phyloP scores from a whole-genome alignment of 2,797 vertebrate genomes.

The Lutjanus campechanus region DNA sequence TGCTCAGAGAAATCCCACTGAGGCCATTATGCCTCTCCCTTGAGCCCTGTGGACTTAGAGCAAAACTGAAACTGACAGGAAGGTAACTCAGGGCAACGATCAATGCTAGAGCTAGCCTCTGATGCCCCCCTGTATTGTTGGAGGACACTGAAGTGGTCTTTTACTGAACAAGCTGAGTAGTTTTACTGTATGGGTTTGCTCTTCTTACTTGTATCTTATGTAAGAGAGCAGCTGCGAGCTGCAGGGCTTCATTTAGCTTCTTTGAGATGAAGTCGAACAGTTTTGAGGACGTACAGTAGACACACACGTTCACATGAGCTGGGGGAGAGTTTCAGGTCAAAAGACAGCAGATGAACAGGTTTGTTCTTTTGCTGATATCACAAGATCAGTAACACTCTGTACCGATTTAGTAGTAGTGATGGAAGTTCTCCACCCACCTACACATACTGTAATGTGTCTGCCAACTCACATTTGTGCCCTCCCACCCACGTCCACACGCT shows the following conservation, averaged over 20 bases:
- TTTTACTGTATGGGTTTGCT: conserved; percentile 32
- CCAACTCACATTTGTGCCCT: conserved; percentile 63
- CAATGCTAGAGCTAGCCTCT: conserved; percentile 40
- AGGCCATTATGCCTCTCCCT: conserved; percentile 57
- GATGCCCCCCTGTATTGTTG: conserved; percentile 33
- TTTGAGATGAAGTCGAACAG: conserved; percentile 11
- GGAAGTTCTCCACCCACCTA: conserved; percentile 62
- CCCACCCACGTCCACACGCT: conserved; percentile 36
- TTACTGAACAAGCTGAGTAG: conserved; percentile 28
- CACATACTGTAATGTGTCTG: conserved; percentile 55
- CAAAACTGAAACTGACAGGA: conserved; percentile 59
- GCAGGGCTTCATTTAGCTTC: conserved; percentile 17
- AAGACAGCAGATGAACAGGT: conserved; percentile 4
- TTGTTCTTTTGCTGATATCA: conserved; percentile 33
- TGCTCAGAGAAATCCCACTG: conserved; percentile 50
- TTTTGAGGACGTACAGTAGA: conserved; percentile 21
- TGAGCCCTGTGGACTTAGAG: conserved; percentile 46
- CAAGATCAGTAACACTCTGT: conserved; percentile 6
- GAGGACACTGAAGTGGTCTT: conserved; percentile 39
- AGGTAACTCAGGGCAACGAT: conserved; percentile 68
- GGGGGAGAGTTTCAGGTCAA: neutral
- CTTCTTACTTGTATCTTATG: conserved; percentile 14
- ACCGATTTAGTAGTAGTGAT: conserved; percentile 52
- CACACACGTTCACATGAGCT: conserved; percentile 4
- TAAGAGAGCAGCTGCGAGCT: conserved; percentile 48